Conservation (phyloP, 2,113 vertebrate genomes). For the Narcine bancroftii region DNA sequence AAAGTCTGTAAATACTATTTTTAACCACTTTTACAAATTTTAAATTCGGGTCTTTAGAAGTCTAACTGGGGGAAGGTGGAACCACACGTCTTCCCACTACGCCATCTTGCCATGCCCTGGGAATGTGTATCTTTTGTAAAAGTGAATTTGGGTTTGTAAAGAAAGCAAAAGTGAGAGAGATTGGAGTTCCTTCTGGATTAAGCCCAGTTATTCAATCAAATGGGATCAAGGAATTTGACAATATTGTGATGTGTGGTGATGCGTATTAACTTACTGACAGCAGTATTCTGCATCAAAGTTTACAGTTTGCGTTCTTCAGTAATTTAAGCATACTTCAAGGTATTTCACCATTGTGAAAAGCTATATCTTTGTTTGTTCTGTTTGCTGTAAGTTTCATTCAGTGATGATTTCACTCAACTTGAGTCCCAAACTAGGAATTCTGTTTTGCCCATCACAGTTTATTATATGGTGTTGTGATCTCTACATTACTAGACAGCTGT, state of each 20-base stretch:
- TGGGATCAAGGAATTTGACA: background rate
- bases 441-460: background rate
- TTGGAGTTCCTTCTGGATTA: background rate
- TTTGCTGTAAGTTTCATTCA: background rate
- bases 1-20: no score
- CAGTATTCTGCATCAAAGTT: background rate
- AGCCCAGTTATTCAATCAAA: background rate
- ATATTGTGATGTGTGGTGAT: background rate
- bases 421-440: background rate
- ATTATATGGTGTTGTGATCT: background rate
- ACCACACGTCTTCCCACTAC: no score
- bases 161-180: background rate
- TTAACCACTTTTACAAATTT: no score
- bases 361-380: background rate
- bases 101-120: no score
- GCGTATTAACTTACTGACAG: background rate
- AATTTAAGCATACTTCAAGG: background rate
- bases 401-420: slow-evolving; percentile 4
- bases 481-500: background rate
- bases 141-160: background rate
- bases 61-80: no score
- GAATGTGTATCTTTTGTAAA: background rate
- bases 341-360: background rate
- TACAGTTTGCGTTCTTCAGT: background rate
- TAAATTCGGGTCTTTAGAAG: no score